Percentiles rank a stretch among this genome's conserved stretches.
phyloP scores from a whole-genome alignment of 2,888 invertebrate species.

The Thera britannica region DNA sequence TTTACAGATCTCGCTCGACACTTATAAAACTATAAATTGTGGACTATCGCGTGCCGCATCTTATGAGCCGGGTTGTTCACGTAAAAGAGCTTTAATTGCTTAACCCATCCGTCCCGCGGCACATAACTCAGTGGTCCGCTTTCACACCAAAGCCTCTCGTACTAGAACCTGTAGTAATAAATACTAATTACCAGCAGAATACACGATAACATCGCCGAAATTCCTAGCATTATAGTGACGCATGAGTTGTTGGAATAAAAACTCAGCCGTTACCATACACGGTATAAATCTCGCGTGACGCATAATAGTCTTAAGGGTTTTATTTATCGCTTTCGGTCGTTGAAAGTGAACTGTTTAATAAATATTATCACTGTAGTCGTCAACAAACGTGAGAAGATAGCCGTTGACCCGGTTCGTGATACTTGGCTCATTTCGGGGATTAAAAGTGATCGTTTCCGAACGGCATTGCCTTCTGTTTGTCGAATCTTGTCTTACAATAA shows the following conservation, averaged over 20 bases:
- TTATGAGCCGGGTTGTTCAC: slow-evolving; percentile 64
- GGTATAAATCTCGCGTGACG: slow-evolving; percentile 80
- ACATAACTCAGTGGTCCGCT: slow-evolving; percentile 73
- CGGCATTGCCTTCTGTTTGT: slow-evolving; percentile 74
- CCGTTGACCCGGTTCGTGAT: slow-evolving; percentile 83
- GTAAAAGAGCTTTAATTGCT: slow-evolving; percentile 78
- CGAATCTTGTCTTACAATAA: slow-evolving; percentile 74
- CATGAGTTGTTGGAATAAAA: slow-evolving; percentile 61
- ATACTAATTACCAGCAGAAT: slow-evolving; percentile 84
- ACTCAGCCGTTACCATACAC: slow-evolving; percentile 68
- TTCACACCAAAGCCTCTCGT: slow-evolving; percentile 69
- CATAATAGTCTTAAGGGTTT: slow-evolving; percentile 74
- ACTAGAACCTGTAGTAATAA: slow-evolving; percentile 72
- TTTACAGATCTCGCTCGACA: slow-evolving; percentile 54
- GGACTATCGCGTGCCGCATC: slow-evolving; percentile 72
- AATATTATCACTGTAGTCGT: slow-evolving; percentile 83
- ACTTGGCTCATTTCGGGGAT: slow-evolving; percentile 81
- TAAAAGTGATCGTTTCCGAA: slow-evolving; percentile 76
- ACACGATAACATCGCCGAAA: slow-evolving; percentile 79
- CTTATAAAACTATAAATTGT: slow-evolving; percentile 69
- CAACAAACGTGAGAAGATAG: slow-evolving; percentile 84
- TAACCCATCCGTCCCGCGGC: slow-evolving; percentile 70
- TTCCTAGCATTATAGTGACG: slow-evolving; percentile 66
- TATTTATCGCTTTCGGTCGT: slow-evolving; percentile 79
- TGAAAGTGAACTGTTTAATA: slow-evolving; percentile 81